Evolutionary conservation across 2,888 invertebrate species (phyloP), one percentile per base, ranked within the genome.

Genomic region (Macrosiphum euphorbiae): DNA sequence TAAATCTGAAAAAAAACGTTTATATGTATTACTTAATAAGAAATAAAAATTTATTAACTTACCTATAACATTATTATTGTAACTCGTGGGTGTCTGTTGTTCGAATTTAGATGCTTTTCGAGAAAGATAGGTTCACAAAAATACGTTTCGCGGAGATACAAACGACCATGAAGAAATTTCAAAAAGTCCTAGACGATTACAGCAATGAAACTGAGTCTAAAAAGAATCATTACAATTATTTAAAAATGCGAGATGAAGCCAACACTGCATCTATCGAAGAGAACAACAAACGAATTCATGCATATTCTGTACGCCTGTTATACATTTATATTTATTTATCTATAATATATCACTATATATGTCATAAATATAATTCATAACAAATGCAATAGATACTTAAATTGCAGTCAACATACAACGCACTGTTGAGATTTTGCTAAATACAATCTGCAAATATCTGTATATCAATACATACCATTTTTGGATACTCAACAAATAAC

Each of bases 221-320:
- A 95, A 95, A 95, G 90, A 95, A 95, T 61, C 96, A 95, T 92
- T 96, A 96, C 94, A 96, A 95, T 4, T 96, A 96, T 95, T 95
- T 97, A 85, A 96, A 96, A 94, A 96, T 96, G 94, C 96, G 96
- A 94, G 97, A 97, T 95, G 96, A 96, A 95, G 95, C 96, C 11
- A 96, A 96, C 94, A 96, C 96, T 95, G 95, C 96, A 88, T 95
- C 94, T 92, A 96, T 95, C 95, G 96, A 96, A 95, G 96, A 95
- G 94, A 96, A 96, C 94, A 96, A 95, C 95, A 95, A 94, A 88
- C 95, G 28, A 95, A 95, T 92, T 94, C 88, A 94, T 84, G 95
- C 94, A 86, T 95, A 95, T 90, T 90, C 94, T 58, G 95, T 94
- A 61, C 55, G 90, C 3, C 28, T 20, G n/a, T 52, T 87, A 35